phyloP scores from a whole-genome alignment of 37 sponge, comb jelly and placozoan species.

The Oscarella lobularis region DNA sequence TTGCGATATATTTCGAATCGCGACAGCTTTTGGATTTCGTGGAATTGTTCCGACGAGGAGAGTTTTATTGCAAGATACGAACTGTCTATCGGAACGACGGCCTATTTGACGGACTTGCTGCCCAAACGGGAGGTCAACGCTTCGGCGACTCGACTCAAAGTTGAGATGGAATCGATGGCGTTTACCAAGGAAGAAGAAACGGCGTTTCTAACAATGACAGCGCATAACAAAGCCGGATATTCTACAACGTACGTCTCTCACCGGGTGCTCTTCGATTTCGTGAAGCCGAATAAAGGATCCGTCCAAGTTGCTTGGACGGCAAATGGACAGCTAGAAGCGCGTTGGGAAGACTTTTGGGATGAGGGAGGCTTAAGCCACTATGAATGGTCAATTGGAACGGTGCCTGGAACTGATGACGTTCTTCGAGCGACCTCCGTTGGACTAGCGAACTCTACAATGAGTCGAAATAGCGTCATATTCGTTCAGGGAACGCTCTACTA shows the following conservation, averaged over 20 bases:
- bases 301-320: background rate
- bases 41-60: conserved; percentile 1
- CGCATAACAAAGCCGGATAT: background rate
- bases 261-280: background rate
- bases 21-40: background rate
- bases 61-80: background rate
- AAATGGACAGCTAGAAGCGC: too few relatives aligned
- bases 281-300: background rate
- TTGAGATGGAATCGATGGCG: background rate
- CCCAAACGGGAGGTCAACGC: too few relatives aligned
- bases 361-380: background rate
- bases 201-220: background rate
- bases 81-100: background rate
- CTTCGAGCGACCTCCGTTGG: background rate
- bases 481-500: background rate
- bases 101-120: background rate
- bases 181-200: background rate
- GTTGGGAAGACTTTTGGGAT: background rate
- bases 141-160: too few relatives aligned
- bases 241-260: background rate
- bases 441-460: background rate
- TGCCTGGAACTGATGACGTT: background rate
- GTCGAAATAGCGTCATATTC: background rate
- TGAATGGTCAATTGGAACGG: conserved; percentile 4
- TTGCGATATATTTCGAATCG: background rate